These are phyloP conservation scores for Cirrhinus mrigala DNA, from an alignment of 2,797 vertebrate species.

Conservation along the genomic window DNA sequence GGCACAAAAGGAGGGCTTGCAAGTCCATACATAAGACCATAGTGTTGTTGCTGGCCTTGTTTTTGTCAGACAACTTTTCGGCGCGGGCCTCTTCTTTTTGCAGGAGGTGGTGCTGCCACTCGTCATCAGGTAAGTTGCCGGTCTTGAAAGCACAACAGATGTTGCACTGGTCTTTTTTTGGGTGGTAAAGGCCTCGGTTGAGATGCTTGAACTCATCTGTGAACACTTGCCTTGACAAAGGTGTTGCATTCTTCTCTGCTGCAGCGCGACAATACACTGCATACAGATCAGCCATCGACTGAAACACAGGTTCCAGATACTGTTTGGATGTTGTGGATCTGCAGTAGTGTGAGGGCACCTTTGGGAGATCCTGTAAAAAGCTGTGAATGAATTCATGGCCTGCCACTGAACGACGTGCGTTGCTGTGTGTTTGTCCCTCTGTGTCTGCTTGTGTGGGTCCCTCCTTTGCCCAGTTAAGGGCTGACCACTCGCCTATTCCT, in stretches of 20 bases:
- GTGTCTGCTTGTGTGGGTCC: too few species aligned
- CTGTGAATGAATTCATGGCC: too few species aligned
- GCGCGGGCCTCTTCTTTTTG: conserved; percentile 7
- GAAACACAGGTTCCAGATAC: conserved; percentile 41
- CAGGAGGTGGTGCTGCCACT: conserved; percentile 14
- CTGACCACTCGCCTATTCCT: too few species aligned
- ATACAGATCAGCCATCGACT: conserved; percentile 29
- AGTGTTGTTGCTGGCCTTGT: too few species aligned
- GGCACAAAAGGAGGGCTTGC: conserved; percentile 25
- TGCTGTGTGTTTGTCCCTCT: too few species aligned
- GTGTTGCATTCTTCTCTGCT: conserved; percentile 25
- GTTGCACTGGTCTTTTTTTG: conserved; percentile 27
- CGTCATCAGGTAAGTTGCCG: conserved; percentile 3
- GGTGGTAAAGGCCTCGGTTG: conserved; percentile 39
- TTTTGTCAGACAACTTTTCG: conserved; percentile 17
- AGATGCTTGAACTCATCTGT: conserved; percentile 5
- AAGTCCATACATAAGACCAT: too few species aligned
- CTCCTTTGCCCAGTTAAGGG: too few species aligned
- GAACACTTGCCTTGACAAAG: neutral
- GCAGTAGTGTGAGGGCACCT: conserved; percentile 37
- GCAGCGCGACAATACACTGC: conserved; percentile 8
- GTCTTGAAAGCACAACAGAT: conserved; percentile 31
- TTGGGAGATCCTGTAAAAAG: too few species aligned
- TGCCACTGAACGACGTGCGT: too few species aligned
- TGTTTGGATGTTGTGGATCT: conserved; percentile 27